Percentiles rank a stretch among this genome's conserved stretches.
phyloP scores from a whole-genome alignment of 2,888 invertebrate genomes.

The Drosophila demipolita region DNA sequence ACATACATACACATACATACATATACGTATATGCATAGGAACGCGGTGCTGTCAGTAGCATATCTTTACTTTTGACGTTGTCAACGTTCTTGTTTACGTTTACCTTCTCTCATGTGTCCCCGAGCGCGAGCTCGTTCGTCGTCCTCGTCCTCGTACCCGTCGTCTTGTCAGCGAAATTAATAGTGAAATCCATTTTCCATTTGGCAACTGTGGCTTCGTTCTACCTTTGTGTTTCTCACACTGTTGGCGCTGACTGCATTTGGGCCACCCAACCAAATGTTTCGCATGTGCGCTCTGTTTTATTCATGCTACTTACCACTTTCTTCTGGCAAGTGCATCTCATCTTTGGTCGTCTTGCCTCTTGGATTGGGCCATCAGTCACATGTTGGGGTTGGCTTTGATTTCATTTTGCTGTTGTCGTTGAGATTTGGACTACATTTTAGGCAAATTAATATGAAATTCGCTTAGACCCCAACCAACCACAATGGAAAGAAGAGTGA shows the following conservation, averaged over 20 bases:
- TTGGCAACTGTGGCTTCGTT: conserved; percentile 51
- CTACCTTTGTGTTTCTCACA: conserved; percentile 28
- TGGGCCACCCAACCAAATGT: conserved; percentile 36
- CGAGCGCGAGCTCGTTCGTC: conserved; percentile 3
- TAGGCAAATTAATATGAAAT: conserved; percentile 62
- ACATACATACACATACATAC: neutral
- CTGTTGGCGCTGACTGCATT: conserved; percentile 25
- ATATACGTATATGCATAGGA: conserved; percentile 17
- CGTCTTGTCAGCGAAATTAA: conserved; percentile 73
- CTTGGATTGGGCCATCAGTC: conserved; percentile 73
- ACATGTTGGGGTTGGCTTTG: conserved; percentile 47
- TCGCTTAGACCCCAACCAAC: conserved; percentile 9
- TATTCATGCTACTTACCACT: conserved; percentile 24
- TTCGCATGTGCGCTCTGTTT: conserved; percentile 32
- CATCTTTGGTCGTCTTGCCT: conserved; percentile 23
- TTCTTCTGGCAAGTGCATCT: conserved; percentile 16
- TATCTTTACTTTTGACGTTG: conserved; percentile 71
- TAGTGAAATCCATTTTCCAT: conserved; percentile 77
- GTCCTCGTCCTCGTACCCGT: conserved; percentile 17
- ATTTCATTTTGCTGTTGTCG: conserved; percentile 4
- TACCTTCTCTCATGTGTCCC: neutral
- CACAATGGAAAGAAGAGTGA: conserved; percentile 2
- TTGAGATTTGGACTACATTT: conserved; percentile 59
- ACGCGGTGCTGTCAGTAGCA: conserved; percentile 52
- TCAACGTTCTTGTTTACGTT: conserved; percentile 52